Conservation (phyloP, 2,888 invertebrate species). For the Smittia aterrima region DNA sequence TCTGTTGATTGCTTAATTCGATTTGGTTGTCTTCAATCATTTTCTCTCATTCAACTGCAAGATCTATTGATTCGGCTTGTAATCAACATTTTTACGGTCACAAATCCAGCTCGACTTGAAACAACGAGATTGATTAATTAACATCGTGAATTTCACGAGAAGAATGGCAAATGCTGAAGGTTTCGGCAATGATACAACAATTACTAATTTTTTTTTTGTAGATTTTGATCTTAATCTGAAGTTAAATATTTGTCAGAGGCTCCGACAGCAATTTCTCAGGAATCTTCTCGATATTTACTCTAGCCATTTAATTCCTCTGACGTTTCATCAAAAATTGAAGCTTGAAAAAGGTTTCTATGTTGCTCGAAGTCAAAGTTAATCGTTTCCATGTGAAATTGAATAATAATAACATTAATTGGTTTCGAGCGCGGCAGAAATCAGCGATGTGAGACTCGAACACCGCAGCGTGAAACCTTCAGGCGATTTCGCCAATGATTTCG, state of each 20-base stretch:
- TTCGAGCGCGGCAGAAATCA: too few relatives aligned
- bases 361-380: too few relatives aligned
- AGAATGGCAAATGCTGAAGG: slow-evolving; percentile 9
- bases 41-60: neutral
- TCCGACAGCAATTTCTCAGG: neutral
- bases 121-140: slow-evolving; percentile 18
- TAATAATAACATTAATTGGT: too few relatives aligned
- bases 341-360: too few relatives aligned
- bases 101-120: neutral
- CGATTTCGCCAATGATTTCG: too few relatives aligned
- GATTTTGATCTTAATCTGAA: neutral
- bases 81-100: neutral
- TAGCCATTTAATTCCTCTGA: neutral
- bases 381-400: too few relatives aligned
- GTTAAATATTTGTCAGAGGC: neutral
- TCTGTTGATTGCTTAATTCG: slow-evolving; percentile 8
- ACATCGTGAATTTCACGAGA: neutral
- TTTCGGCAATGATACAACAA: slow-evolving; percentile 3
- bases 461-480: too few relatives aligned
- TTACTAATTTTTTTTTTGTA: neutral
- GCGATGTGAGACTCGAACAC: too few relatives aligned
- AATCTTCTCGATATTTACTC: neutral
- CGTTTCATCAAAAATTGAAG: too few relatives aligned
- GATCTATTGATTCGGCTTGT: neutral
- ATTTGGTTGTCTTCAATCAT: neutral